Conservation (phyloP, 2,113 vertebrate genomes). For the Corynorhinus townsendii region DNA sequence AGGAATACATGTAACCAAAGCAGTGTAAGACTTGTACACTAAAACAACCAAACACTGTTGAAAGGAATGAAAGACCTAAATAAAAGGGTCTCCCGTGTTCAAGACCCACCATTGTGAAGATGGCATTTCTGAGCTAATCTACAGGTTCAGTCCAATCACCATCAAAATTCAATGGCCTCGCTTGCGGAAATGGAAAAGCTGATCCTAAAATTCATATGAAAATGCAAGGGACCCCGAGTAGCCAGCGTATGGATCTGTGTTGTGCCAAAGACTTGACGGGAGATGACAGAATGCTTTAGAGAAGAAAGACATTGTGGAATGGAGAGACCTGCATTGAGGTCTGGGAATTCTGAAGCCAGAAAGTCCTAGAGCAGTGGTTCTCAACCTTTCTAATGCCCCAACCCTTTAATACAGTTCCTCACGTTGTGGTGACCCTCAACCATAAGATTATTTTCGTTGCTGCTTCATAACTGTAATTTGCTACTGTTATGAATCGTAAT, state of each 20-base stretch:
- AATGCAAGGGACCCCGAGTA: not conserved
- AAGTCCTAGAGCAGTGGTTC: not conserved
- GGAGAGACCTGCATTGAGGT: not conserved
- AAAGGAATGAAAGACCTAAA: not conserved
- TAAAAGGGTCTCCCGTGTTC: not conserved
- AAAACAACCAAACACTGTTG: not conserved
- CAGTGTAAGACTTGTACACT: not conserved
- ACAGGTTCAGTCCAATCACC: too few species aligned
- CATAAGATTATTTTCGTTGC: too few species aligned
- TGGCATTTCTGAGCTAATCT: not conserved
- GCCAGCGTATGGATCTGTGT: accelerated
- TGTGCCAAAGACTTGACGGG: not conserved
- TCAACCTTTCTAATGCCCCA: too few species aligned
- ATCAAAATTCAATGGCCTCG: not conserved
- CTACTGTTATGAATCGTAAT: too few species aligned
- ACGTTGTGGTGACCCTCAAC: too few species aligned
- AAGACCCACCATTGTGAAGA: not conserved
- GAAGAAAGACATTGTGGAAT: not conserved
- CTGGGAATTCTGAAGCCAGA: not conserved
- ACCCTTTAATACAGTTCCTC: too few species aligned
- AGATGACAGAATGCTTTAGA: not conserved
- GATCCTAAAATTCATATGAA: not conserved
- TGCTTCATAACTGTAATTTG: too few species aligned
- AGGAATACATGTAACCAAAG: not conserved
- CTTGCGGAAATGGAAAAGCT: not conserved